These are phyloP conservation scores for Pangasianodon hypophthalmus DNA, from an alignment of 2,113 vertebrate species.

Conservation along the genomic window DNA sequence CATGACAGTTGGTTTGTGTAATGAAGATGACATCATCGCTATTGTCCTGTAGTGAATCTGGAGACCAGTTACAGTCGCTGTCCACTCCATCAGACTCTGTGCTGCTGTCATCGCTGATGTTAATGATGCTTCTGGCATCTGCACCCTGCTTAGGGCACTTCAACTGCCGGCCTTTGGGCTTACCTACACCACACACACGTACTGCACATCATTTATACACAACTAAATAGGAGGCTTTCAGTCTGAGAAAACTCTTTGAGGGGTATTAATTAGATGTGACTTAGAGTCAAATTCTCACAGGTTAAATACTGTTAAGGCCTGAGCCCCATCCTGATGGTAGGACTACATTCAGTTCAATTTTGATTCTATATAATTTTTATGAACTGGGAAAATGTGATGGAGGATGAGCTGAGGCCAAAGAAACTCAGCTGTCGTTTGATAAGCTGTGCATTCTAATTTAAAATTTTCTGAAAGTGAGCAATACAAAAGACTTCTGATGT, in stretches of 20 bases:
- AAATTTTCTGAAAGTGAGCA: not conserved
- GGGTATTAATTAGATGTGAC: not conserved
- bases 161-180: constrained; percentile 74
- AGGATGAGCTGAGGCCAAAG: not conserved
- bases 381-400: not conserved
- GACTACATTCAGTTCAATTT: not conserved
- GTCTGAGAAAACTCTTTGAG: not conserved
- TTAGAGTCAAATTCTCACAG: not conserved
- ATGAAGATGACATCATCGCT: constrained; percentile 89
- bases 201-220: not conserved
- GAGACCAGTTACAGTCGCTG: constrained; percentile 94
- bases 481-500: not conserved
- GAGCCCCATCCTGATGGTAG: not conserved
- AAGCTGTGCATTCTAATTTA: not conserved
- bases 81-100: constrained; percentile 90
- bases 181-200: constrained; percentile 73
- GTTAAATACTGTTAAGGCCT: not conserved
- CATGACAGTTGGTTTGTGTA: constrained; percentile 74
- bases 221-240: not conserved
- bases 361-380: not conserved
- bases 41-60: constrained; percentile 87
- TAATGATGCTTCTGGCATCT: constrained; percentile 78
- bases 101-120: constrained; percentile 93
- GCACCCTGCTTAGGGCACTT: constrained; percentile 74
- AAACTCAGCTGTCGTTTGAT: not conserved